Evolutionary conservation across 2,113 vertebrate genomes (phyloP).

Genomic region (Martes martes): DNA sequence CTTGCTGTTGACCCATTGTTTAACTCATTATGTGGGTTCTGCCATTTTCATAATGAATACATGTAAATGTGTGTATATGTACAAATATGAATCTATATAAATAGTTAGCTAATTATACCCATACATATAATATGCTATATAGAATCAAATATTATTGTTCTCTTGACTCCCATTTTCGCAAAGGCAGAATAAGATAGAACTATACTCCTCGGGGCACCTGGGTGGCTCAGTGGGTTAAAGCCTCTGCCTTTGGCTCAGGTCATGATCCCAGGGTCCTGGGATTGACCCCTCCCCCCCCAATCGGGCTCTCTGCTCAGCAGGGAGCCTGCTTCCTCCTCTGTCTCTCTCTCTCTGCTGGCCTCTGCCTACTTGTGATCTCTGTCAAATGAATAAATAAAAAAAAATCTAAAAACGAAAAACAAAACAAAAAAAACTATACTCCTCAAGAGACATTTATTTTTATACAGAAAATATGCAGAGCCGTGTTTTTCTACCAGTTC

Average conservation of each 20-base stretch:
- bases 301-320: too few relatives aligned
- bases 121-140: background rate
- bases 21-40: background rate
- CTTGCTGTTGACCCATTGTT: background rate
- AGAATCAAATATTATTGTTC: background rate
- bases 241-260: too few relatives aligned
- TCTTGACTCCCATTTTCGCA: background rate
- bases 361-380: too few relatives aligned
- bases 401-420: too few relatives aligned
- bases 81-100: background rate
- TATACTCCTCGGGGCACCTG: background rate
- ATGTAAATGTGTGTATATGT: background rate
- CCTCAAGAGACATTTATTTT: background rate
- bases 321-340: too few relatives aligned
- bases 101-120: background rate
- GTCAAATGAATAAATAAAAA: too few relatives aligned
- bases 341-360: too few relatives aligned
- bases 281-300: rapidly evolving
- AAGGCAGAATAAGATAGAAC: background rate
- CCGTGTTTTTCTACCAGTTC: background rate
- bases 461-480: background rate
- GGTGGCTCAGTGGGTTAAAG: too few relatives aligned
- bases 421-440: background rate
- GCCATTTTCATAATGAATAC: background rate
- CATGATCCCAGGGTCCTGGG: too few relatives aligned